Conservation (phyloP, 2,797 vertebrate species). For the Enteromius afrohamiltoni region DNA sequence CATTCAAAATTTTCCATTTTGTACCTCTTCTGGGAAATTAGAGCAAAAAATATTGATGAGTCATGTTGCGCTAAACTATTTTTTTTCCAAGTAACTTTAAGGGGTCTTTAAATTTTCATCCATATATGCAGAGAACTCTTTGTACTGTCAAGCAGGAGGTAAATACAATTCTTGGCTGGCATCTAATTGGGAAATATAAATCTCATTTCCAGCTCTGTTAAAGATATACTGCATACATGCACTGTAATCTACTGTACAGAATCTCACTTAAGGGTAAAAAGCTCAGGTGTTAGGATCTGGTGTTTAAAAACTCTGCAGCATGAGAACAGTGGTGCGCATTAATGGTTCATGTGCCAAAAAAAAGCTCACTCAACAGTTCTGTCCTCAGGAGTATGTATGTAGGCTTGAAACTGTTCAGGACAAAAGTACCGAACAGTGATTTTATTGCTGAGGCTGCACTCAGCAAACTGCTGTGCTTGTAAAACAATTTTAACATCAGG, state of each 20-base stretch:
- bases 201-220: not conserved
- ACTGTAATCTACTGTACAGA: not conserved
- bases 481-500: slow-evolving; percentile 25
- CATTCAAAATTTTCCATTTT: not conserved
- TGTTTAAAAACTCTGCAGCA: slow-evolving; percentile 28
- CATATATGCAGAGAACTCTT: slow-evolving; percentile 4
- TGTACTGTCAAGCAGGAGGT: not conserved
- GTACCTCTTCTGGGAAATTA: not conserved
- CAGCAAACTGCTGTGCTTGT: slow-evolving; percentile 25
- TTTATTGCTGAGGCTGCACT: slow-evolving; percentile 38
- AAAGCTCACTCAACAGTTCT: slow-evolving; percentile 45
- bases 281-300: not conserved
- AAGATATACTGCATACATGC: not conserved
- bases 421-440: slow-evolving; percentile 37
- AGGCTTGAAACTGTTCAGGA: slow-evolving; percentile 20
- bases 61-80: slow-evolving; percentile 9
- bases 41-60: slow-evolving; percentile 14
- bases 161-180: not conserved
- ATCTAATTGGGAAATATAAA: not conserved
- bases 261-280: not conserved
- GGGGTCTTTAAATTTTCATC: slow-evolving; percentile 15
- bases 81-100: slow-evolving; percentile 22
- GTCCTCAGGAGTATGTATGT: slow-evolving; percentile 36
- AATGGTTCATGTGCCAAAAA: slow-evolving; percentile 32
- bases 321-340: slow-evolving; percentile 13